A percentile compares a stretch with the other conserved stretches of the same genome.
phyloP scores from a whole-genome alignment of 2,797 vertebrate genomes.

The Ambastaia sidthimunki region DNA sequence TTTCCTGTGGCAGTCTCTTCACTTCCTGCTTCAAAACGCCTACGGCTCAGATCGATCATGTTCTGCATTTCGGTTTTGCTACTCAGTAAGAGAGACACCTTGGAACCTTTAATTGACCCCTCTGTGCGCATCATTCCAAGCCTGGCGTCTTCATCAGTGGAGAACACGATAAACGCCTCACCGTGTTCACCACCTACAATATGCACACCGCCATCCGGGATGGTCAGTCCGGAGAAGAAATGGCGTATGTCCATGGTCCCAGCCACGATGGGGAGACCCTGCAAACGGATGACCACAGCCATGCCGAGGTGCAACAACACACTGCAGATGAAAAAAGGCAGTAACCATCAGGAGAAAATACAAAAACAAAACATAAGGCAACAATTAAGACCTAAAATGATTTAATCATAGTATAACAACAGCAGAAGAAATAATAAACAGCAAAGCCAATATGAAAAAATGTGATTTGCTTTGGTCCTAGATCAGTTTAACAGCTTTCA shows the following conservation, averaged over 20 bases:
- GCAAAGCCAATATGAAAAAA: slow-evolving; percentile 34
- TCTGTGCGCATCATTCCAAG: slow-evolving; percentile 99
- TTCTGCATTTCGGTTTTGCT: slow-evolving; percentile 99
- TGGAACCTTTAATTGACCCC: slow-evolving; percentile 98
- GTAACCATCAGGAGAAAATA: slow-evolving; percentile 88
- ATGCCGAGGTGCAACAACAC: slow-evolving; percentile 86
- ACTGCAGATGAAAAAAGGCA: slow-evolving; percentile 99
- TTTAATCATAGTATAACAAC: slow-evolving; percentile 30
- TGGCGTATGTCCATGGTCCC: slow-evolving; percentile 99
- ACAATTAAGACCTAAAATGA: slow-evolving; percentile 24
- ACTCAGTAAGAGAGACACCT: slow-evolving; percentile 96
- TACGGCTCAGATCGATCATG: slow-evolving; percentile 99
- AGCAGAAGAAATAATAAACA: slow-evolving; percentile 36
- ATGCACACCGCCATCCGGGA: slow-evolving; percentile 99
- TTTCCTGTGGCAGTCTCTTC: slow-evolving; percentile 86
- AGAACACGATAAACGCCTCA: slow-evolving; percentile 99
- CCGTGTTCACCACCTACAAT: slow-evolving; percentile 99
- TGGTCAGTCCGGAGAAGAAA: slow-evolving; percentile 99
- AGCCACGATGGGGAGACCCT: slow-evolving; percentile 99
- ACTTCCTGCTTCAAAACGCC: slow-evolving; percentile 94
- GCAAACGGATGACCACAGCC: slow-evolving; percentile 99
- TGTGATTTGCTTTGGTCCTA: neutral
- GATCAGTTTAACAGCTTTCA: slow-evolving; percentile 7
- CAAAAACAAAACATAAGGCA: slow-evolving; percentile 51
- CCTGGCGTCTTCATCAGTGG: slow-evolving; percentile 99